phyloP scores from a whole-genome alignment of 2,797 vertebrate genomes.

The Diglossa cyanea region DNA sequence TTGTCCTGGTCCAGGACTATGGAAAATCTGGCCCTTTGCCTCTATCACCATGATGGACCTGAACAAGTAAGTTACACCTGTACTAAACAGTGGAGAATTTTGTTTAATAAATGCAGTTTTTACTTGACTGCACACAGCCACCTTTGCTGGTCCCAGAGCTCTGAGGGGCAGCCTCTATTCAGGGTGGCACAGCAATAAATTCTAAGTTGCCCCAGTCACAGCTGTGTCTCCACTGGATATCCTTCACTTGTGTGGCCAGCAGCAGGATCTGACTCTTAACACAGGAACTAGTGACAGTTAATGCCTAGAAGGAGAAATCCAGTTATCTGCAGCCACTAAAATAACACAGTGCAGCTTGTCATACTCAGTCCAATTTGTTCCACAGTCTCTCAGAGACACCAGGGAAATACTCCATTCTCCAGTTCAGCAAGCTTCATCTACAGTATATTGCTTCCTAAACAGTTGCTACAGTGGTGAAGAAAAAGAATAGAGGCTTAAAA shows the following conservation, averaged over 20 bases:
- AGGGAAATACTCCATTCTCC: conserved; percentile 60
- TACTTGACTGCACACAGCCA: background rate
- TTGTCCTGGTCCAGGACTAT: background rate
- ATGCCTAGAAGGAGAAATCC: conserved; percentile 55
- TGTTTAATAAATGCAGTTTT: background rate
- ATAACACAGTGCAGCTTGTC: conserved; percentile 57
- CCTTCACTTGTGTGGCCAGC: background rate
- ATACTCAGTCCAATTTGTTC: conserved; percentile 63
- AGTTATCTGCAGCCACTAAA: conserved; percentile 55
- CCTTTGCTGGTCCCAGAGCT: rapidly evolving
- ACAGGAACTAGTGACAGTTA: background rate
- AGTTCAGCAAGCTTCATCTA: conserved; percentile 55
- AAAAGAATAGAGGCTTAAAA: background rate
- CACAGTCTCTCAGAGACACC: conserved; percentile 37
- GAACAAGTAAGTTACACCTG: background rate
- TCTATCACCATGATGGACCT: background rate
- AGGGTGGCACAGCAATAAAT: background rate
- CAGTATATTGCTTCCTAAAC: conserved; percentile 50
- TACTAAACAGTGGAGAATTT: background rate
- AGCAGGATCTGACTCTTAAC: background rate
- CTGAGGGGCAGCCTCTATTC: background rate
- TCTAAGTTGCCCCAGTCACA: rapidly evolving
- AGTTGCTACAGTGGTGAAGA: background rate
- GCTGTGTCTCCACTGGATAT: background rate
- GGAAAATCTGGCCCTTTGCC: background rate